phyloP scores from a whole-genome alignment of 2,888 invertebrate species.

The Anarsia innoxiella region DNA sequence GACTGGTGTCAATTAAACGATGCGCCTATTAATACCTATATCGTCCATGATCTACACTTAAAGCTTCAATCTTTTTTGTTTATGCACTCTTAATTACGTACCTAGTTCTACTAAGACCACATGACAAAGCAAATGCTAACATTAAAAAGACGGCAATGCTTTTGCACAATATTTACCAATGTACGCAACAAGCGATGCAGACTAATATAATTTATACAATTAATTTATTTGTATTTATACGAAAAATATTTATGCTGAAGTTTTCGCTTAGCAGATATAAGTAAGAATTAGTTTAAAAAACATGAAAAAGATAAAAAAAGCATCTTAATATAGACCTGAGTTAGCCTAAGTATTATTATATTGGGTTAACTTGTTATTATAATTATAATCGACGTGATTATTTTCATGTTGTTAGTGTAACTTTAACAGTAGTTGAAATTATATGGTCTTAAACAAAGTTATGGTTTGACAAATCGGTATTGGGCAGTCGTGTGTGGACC shows the following conservation, averaged over 20 bases:
- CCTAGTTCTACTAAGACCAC: too few relatives aligned
- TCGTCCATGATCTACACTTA: too few relatives aligned
- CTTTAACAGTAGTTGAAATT: constrained; percentile 5
- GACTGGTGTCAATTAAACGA: too few relatives aligned
- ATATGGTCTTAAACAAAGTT: constrained; percentile 1
- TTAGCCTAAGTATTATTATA: constrained; percentile 63
- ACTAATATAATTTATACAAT: constrained; percentile 30
- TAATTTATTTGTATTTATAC: constrained; percentile 20
- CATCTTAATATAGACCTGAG: constrained; percentile 37
- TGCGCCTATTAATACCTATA: too few relatives aligned
- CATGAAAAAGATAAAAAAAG: constrained; percentile 29
- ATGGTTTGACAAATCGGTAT: constrained; percentile 1
- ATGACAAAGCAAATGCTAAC: constrained; percentile 26
- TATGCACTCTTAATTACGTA: too few relatives aligned
- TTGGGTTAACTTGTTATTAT: constrained; percentile 27
- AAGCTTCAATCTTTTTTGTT: too few relatives aligned
- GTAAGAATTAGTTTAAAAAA: constrained; percentile 52
- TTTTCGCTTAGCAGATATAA: constrained; percentile 39
- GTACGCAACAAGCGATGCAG: constrained; percentile 51
- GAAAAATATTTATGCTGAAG: constrained; percentile 41
- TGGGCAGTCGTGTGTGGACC: constrained; percentile 1
- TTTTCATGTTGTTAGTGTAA: constrained; percentile 1
- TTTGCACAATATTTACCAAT: constrained; percentile 49
- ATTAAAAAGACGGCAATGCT: constrained; percentile 34
- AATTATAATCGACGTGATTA: constrained; percentile 1